Evolutionary conservation across 1,140 invertebrate species (phyloP), one percentile per base, ranked within the genome.

Genomic region (Geopemphigus sp.): DNA sequence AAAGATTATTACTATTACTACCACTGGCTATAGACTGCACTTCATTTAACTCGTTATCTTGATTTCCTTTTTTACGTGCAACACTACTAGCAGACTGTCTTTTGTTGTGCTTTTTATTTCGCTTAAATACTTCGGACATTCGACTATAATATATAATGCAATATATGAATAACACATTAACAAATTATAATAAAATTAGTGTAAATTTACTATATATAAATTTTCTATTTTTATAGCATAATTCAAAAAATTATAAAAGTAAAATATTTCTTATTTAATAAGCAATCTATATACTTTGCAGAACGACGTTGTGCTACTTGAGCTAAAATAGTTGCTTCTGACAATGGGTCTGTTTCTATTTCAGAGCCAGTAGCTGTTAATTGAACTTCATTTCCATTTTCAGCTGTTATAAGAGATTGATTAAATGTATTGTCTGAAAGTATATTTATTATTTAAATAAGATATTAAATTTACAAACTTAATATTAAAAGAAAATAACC

Each of bases 81-180:
- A 57, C 39, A 47, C 56, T 53, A 47, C 56, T 53, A 11, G 54
- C 24, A 61, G 74, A 50, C 10, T 78, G 74, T 6, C 74, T 61
- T 78, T 78, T 78, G 17, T 78, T 78, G n/a, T 78, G 74, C 50
- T 78, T 78, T 78, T 78, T 78, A 78, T 78, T 78, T 22, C 74
- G 57, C n/a, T 78, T 78, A 29, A 78, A 59, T 24, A 78, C 74
- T 61, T 78, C 74, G 12, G 74, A 78, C 56, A 78, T 61, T 11
- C 74, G 74, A 63, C 74, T 78, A 50, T 10, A 78, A 50, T n/a
- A 68, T n/a, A 64, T 39, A 15, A 50, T 24, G 24, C 2, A 15
- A 22, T 6, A 19, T 3, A 39, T 29, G 17, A 29, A 39, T 32
- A 11, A 22, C 5, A 17, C 4, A 24, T 14, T 14, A 24, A 57